Percentiles rank a stretch among this genome's conserved stretches.
Conservation (phyloP, 2,888 invertebrate species). For the Athrips mouffetella region DNA sequence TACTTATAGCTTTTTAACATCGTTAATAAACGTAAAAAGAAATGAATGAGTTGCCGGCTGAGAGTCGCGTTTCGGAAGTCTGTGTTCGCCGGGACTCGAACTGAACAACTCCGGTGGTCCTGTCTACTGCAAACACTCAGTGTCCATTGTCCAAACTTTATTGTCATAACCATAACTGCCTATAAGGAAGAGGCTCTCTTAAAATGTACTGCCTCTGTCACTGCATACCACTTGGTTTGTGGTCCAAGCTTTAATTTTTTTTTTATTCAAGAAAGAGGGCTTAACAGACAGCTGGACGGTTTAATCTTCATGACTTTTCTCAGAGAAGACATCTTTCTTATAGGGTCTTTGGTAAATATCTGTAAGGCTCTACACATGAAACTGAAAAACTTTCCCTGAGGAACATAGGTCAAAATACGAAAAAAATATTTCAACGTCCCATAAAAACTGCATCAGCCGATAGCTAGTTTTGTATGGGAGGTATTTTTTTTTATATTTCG, state of each 20-base stretch:
- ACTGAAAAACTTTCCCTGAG: too few species aligned
- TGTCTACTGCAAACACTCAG: conserved; percentile 51
- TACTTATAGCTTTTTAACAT: neutral
- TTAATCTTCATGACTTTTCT: too few species aligned
- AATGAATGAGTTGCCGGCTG: conserved; percentile 23
- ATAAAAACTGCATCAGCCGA: too few species aligned
- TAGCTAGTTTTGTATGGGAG: too few species aligned
- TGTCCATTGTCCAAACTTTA: conserved; percentile 62
- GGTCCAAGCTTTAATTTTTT: conserved; percentile 5
- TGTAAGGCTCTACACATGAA: too few species aligned
- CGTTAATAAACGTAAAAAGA: conserved; percentile 15
- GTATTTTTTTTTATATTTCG: too few species aligned
- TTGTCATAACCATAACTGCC: conserved; percentile 49
- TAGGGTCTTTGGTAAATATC: too few species aligned
- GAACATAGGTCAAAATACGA: too few species aligned
- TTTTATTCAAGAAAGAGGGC: conserved; percentile 1
- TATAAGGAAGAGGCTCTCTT: conserved; percentile 28
- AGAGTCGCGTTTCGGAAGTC: conserved; percentile 25
- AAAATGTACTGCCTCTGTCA: conserved; percentile 6
- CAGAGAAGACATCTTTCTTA: too few species aligned
- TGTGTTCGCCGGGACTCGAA: conserved; percentile 24
- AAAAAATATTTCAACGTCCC: too few species aligned
- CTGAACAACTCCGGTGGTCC: conserved; percentile 57
- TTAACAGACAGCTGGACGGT: too few species aligned
- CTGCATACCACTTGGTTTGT: neutral